Evolutionary conservation across 2,888 invertebrate genomes (phyloP), one percentile per base, ranked within the genome.

Genomic region (Branchipolynoe longqiensis): DNA sequence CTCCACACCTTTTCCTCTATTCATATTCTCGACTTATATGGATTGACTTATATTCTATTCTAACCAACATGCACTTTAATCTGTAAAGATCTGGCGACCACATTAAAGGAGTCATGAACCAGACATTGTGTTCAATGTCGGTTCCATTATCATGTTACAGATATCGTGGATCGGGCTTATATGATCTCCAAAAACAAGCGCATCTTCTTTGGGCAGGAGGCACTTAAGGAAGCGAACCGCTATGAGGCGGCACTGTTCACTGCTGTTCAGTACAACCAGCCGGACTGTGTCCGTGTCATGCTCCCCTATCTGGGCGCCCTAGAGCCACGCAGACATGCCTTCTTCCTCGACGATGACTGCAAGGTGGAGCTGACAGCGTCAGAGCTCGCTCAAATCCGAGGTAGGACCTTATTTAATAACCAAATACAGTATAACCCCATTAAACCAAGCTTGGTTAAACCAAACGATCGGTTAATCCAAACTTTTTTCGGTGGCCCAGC

Each of bases 231-330:
- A 33, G 88, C 88, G 2, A 89, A 89, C 78, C 85, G 89, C 41
- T 89, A 89, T 81, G 87, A 89, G 62, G 89, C 89, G 1, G 88
- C 89, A 0, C 74, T 89, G 38, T 89, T 83, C 85, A 88, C 88
- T 1, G 87, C 89, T 0, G 82, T 89, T 18, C 87, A 85, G 64
- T 89, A 88, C 86, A 86, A 89, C 85, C 86, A 87, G 82, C 87
- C 88, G n/a, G 84, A 84, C 33, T 89, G 89, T 62, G 85, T 89
- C 31, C 58, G 85, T n/a, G 40, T 88, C 48, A 86, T 89, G 86
- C 82, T 88, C 28, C 28, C 73, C n/a, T 40, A 83, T 31, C 86
- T 89, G n/a, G 88, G 89, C 8, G 48, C 81, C 1, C 83, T 84
- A 14, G 88, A 88, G 18, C 86, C 84, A 8, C 41, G 41, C 28